Percentiles rank a stretch among this genome's conserved stretches.
Conservation (phyloP, 2,888 invertebrate species). For the Callyntrura guangdongensis region DNA sequence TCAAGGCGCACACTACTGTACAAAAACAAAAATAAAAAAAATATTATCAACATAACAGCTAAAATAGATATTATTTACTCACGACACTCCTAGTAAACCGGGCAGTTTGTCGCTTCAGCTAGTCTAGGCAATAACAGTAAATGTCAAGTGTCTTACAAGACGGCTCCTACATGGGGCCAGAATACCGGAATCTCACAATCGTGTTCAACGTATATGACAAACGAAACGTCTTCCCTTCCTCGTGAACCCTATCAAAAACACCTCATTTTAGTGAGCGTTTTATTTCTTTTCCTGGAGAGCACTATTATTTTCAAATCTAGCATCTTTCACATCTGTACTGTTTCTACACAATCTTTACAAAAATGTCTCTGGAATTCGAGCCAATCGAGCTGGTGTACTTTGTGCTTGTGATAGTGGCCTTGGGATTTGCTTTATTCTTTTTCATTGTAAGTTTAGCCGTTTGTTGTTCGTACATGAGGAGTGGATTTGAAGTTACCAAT, state of each 20-base stretch:
- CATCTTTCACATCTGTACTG: too few species aligned
- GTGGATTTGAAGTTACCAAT: slow-evolving; percentile 79
- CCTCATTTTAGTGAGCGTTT: background rate
- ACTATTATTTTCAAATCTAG: background rate
- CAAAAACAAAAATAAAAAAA: slow-evolving; percentile 16
- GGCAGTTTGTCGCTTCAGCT: slow-evolving; percentile 46
- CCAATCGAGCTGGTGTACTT: slow-evolving; percentile 79
- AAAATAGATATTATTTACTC: slow-evolving; percentile 39
- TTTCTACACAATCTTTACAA: background rate
- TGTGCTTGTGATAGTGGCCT: slow-evolving; percentile 78
- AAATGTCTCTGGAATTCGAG: slow-evolving; percentile 78
- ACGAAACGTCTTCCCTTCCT: slow-evolving; percentile 13
- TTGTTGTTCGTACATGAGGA: slow-evolving; percentile 78
- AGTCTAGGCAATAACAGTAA: slow-evolving; percentile 30
- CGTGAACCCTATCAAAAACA: background rate
- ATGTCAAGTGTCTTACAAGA: slow-evolving; percentile 41
- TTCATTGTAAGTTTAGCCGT: slow-evolving; percentile 79
- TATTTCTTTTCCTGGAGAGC: background rate
- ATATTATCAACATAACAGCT: background rate
- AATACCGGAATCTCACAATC: slow-evolving; percentile 10
- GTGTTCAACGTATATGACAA: slow-evolving; percentile 55
- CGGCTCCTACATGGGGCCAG: slow-evolving; percentile 52
- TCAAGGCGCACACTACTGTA: slow-evolving; percentile 45
- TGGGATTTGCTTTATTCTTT: slow-evolving; percentile 80
- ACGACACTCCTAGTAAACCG: slow-evolving; percentile 19